Evolutionary conservation across 2,888 invertebrate genomes (phyloP).

Genomic region (Agrochola macilenta): DNA sequence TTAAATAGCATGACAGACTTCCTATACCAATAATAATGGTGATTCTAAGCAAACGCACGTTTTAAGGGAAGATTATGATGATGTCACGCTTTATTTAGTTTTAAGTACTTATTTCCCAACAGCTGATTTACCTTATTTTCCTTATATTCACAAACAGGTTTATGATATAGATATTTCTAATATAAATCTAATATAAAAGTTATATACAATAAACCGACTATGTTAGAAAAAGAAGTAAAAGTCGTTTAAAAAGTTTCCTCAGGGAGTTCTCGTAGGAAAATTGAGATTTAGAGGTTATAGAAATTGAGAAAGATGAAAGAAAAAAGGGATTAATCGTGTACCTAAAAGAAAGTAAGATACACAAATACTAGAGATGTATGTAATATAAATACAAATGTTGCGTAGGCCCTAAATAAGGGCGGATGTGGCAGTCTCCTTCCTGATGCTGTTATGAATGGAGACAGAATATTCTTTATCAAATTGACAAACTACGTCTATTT

Average conservation of each 20-base stretch:
- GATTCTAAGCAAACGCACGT: not conserved
- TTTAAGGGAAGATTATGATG: not conserved
- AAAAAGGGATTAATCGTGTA: not conserved
- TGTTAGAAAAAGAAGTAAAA: not conserved
- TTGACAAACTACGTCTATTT: not conserved
- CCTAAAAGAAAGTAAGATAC: not conserved
- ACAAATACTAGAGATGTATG: not conserved
- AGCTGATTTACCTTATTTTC: constrained; percentile 35
- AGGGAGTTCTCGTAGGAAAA: not conserved
- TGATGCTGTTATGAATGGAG: not conserved
- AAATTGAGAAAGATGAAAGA: not conserved
- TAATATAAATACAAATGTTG: no score
- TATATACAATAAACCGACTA: not conserved
- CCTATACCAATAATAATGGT: not conserved
- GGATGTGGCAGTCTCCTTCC: not conserved
- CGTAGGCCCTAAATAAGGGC: no score
- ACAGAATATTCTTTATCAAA: not conserved
- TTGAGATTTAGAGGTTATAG: not conserved
- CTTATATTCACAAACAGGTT: constrained; percentile 12
- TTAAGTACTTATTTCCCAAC: constrained; percentile 2
- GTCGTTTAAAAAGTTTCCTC: not conserved
- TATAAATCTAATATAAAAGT: no score
- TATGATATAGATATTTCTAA: not conserved
- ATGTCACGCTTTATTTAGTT: not conserved
- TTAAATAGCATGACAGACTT: not conserved